Base-by-base conservation (phyloP, 2,113 vertebrate species). In the Oophaga pumilio region DNA sequence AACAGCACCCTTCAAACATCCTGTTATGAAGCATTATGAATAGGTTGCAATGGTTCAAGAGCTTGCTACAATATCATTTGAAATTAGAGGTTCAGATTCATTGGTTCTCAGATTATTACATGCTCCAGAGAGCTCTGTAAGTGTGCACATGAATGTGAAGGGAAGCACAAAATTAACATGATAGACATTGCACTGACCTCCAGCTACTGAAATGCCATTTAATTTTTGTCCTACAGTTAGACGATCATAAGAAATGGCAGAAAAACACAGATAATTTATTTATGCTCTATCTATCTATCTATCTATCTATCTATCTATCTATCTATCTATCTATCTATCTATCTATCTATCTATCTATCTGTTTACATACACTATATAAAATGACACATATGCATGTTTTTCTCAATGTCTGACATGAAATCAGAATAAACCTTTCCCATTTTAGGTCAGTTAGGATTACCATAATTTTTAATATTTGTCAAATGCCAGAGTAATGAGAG, bases 101-200 rank as follows among this genome's bases (percentile, higher is more conserved):
- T 22, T 89, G 86, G 53, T 28, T 90, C 89, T 90, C 62, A 71
- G 82, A 43, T 73, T 89, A 89, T 76, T 88, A 79, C 22, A 2
- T 20, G 59, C 76, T 79, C 79, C 85, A 90, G 89, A 91, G 86
- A 66, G 59, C 83, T 87, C 76, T 91, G 84, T 68, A 62, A 87
- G 89, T 76, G 74, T 1, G 7, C 10, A 76, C 20, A 53, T 68
- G 86, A 64, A 88, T 74, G 83, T 82, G 83, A 85, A 85, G 76
- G 76, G 52, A 80, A 89, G 85, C 90, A 82, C 68, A 73, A 0
- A 7, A 86, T 88, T 57, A 82, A 74, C 74, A 88, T 88, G 81
- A 88, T 88, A 84, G 80, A 83, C 87, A 88, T 88, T 84, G 87
- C 81, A 66, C 60, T 88, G 87, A 88, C 87, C 87, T 88, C 87